Evolutionary conservation across 53 echinoderm and acorn worm genomes (phyloP).

Genomic region (Paracentrotus lividus): DNA sequence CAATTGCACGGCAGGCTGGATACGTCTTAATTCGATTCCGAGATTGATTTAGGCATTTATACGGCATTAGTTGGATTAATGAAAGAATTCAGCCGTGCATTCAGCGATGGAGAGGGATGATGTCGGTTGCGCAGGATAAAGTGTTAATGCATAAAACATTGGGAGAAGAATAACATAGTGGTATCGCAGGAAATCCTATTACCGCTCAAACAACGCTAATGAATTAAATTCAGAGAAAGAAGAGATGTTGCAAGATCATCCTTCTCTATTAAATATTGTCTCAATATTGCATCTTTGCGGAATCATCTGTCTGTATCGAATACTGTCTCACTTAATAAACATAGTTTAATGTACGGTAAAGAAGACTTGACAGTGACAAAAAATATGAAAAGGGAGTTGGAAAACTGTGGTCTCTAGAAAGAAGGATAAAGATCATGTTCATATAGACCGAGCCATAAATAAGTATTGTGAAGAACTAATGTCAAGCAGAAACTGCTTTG

Average conservation of each 20-base stretch:
- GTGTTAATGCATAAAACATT: slow-evolving; percentile 57
- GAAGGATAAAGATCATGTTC: too few relatives aligned
- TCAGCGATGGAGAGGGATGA: neutral
- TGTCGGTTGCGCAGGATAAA: neutral
- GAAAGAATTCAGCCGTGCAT: slow-evolving; percentile 23
- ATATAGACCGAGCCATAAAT: too few relatives aligned
- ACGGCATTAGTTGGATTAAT: slow-evolving; percentile 52
- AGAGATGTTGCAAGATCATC: neutral
- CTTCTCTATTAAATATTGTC: neutral
- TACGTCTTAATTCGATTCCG: slow-evolving; percentile 38
- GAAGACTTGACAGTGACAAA: too few relatives aligned
- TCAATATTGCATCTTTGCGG: neutral
- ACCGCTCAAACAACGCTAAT: neutral
- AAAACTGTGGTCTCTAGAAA: too few relatives aligned
- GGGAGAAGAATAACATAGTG: slow-evolving; percentile 5
- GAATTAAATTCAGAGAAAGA: slow-evolving; percentile 49
- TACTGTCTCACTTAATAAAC: neutral
- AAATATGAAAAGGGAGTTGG: too few relatives aligned
- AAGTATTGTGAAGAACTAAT: too few relatives aligned
- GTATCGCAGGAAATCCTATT: slow-evolving; percentile 30
- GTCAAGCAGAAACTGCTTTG: too few relatives aligned
- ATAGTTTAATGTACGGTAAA: too few relatives aligned
- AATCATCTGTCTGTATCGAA: neutral
- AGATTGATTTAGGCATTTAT: slow-evolving; percentile 63
- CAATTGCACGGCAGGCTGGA: slow-evolving; percentile 4